Evolutionary conservation across 2,113 vertebrate genomes (phyloP).

Genomic region (Illadopsis cleaveri): DNA sequence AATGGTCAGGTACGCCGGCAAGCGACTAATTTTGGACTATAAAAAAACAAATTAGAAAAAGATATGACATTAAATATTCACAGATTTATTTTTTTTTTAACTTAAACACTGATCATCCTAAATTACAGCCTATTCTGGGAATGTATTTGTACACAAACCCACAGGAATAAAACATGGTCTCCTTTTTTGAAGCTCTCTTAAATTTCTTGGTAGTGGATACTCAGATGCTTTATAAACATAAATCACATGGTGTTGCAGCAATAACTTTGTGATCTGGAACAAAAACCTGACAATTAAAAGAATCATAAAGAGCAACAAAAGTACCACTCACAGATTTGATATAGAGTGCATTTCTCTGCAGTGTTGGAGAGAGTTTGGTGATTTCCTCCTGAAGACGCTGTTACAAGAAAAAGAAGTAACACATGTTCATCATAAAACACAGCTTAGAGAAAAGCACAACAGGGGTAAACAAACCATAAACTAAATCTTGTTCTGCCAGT

Average conservation of each 20-base stretch:
- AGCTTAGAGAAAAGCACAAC: not conserved
- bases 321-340: slow-evolving; percentile 91
- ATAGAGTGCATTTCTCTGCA: slow-evolving; percentile 96
- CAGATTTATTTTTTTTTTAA: not conserved
- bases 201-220: not conserved
- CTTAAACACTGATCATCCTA: not conserved
- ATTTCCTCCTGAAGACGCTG: slow-evolving; percentile 98
- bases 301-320: not conserved
- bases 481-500: not conserved
- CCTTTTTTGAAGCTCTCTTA: not conserved
- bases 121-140: not conserved
- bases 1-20: slow-evolving; percentile 95
- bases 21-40: slow-evolving; percentile 94
- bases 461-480: not conserved
- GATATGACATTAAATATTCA: not conserved
- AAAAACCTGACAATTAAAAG: not conserved
- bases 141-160: not conserved
- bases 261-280: not conserved
- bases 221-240: not conserved
- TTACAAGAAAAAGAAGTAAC: not conserved
- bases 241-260: not conserved
- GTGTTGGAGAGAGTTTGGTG: slow-evolving; percentile 92
- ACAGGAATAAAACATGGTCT: not conserved
- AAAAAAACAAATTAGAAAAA: not conserved
- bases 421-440: not conserved